phyloP scores from a whole-genome alignment of 64 coral and sea anemone species.

The Anthopleura sola region DNA sequence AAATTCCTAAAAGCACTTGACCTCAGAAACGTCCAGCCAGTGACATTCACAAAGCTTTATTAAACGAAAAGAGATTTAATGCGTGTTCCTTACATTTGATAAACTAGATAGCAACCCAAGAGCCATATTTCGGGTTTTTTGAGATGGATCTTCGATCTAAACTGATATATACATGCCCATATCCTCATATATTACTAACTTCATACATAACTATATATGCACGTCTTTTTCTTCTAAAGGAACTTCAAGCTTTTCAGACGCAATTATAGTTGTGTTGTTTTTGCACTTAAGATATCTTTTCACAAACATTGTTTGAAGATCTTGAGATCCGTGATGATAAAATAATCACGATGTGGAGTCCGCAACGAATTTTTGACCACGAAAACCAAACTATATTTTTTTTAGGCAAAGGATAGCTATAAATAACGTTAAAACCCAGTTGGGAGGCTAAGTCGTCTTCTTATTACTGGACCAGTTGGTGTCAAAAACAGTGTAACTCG shows the following conservation, averaged over 20 bases:
- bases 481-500: slow-evolving; percentile 20
- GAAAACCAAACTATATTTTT: neutral
- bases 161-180: too few species aligned
- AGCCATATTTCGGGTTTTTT: too few species aligned
- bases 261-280: neutral
- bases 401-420: neutral
- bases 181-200: too few species aligned
- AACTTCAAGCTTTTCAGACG: neutral
- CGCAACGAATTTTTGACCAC: neutral
- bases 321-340: neutral
- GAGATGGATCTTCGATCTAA: too few species aligned
- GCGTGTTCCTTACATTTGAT: neutral
- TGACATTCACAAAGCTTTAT: too few species aligned
- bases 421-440: neutral
- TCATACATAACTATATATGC: too few species aligned
- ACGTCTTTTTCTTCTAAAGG: neutral
- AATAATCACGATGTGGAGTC: neutral
- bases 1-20: neutral
- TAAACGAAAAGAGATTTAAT: too few species aligned
- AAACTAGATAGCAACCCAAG: neutral
- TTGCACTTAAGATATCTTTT: neutral
- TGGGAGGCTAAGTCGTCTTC: neutral
- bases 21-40: neutral
- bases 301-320: neutral
- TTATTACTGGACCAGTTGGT: neutral